Conservation (phyloP, 2,113 vertebrate species). For the Zapus hudsonius region DNA sequence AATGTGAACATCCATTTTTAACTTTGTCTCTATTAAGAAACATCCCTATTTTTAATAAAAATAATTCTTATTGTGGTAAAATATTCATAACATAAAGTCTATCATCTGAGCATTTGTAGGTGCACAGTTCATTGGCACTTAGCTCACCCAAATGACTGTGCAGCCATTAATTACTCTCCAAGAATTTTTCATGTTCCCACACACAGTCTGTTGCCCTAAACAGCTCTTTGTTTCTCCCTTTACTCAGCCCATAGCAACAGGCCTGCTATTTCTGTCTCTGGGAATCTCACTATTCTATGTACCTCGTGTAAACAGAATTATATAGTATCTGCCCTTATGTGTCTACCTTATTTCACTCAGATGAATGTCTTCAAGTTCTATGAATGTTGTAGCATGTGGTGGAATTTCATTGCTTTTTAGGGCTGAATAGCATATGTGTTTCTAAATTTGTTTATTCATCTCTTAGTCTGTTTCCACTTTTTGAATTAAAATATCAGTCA, state of each 20-base stretch:
- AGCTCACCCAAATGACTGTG: background rate
- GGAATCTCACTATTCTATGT: background rate
- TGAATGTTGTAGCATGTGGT: background rate
- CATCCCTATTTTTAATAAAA: slow-evolving; percentile 8
- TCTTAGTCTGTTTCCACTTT: background rate
- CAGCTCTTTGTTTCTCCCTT: background rate
- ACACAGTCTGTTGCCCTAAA: background rate
- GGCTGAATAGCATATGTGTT: background rate
- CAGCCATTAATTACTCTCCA: background rate
- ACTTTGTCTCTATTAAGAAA: background rate
- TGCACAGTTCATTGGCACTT: background rate
- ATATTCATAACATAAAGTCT: background rate
- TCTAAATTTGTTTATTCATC: background rate
- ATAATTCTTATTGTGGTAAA: background rate
- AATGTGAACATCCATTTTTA: slow-evolving; percentile 15
- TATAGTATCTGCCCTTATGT: background rate
- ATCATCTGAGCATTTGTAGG: background rate
- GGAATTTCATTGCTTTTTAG: background rate
- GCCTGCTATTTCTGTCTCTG: background rate
- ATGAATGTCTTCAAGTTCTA: background rate
- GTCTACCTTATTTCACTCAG: background rate
- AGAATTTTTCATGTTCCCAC: background rate
- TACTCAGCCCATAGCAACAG: too few species aligned
- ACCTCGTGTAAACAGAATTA: background rate
- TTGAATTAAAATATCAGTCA: background rate